Percentiles rank a stretch among this genome's conserved stretches.
Conservation (phyloP, 1,140 invertebrate species). For the Anoplophora glabripennis region DNA sequence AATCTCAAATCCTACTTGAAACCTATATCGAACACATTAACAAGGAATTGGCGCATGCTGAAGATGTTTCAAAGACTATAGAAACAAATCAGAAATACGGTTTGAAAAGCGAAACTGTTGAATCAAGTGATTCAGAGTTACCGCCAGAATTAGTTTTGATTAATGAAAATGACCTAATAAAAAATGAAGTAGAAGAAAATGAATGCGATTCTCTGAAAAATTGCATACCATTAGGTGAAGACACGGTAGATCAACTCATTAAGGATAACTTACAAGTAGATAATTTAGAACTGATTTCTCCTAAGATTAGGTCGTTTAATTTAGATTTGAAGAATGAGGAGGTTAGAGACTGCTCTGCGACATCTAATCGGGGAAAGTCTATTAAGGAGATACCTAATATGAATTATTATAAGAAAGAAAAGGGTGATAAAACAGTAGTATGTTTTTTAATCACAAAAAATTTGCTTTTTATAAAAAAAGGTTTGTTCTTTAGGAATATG, state of each 20-base stretch:
- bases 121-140: background rate
- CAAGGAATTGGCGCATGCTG: slow-evolving; percentile 4
- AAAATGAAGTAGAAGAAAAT: slow-evolving; percentile 7
- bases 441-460: slow-evolving; percentile 12
- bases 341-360: background rate
- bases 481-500: slow-evolving; percentile 26
- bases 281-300: slow-evolving; percentile 9
- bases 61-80: slow-evolving; percentile 2
- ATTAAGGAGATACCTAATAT: slow-evolving; percentile 1
- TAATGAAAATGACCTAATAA: slow-evolving; percentile 9
- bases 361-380: background rate
- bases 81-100: background rate
- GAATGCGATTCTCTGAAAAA: slow-evolving; percentile 10
- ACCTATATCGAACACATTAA: slow-evolving; percentile 23
- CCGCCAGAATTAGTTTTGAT: slow-evolving; percentile 5
- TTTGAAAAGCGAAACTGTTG: background rate
- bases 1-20: slow-evolving; percentile 30
- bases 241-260: slow-evolving; percentile 13
- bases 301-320: slow-evolving; percentile 1
- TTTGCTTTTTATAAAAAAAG: background rate
- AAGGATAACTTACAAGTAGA: slow-evolving; percentile 11
- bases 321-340: slow-evolving; percentile 3
- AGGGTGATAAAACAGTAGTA: background rate
- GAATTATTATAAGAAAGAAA: slow-evolving; percentile 10
- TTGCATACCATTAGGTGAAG: slow-evolving; percentile 12